A percentile compares a stretch with the other conserved stretches of the same genome.
Conservation (phyloP, 53 echinoderm and acorn worm species). For the Luidia sarsii region DNA sequence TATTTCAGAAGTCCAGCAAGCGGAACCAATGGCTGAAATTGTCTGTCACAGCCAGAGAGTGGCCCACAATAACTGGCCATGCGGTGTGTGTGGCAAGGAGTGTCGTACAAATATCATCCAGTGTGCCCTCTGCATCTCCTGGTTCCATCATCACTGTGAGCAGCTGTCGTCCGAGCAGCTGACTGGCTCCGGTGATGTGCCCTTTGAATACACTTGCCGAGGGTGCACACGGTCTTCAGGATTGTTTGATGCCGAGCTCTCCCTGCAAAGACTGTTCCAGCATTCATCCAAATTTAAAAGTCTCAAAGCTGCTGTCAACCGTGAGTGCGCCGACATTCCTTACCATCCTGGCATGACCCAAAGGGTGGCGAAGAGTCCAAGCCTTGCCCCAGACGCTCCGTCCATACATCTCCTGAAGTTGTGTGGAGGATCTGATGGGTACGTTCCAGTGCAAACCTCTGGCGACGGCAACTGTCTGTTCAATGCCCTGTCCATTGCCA, state of each 20-base stretch:
- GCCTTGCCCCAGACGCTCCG: background rate
- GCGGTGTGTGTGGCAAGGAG: slow-evolving; percentile 37
- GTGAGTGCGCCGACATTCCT: background rate
- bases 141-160: slow-evolving; percentile 49
- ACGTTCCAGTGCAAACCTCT: slow-evolving; percentile 3
- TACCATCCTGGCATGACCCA: background rate
- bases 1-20: no score
- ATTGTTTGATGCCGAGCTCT: background rate
- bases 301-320: background rate
- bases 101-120: slow-evolving; percentile 20
- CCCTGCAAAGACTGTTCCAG: slow-evolving; percentile 4
- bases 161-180: slow-evolving; percentile 20
- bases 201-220: slow-evolving; percentile 27
- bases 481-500: slow-evolving; percentile 45
- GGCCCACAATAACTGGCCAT: slow-evolving; percentile 52
- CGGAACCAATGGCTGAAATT: no score
- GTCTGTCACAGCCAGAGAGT: no score
- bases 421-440: background rate
- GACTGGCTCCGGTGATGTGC: background rate
- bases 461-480: slow-evolving; percentile 59
- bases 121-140: slow-evolving; percentile 40
- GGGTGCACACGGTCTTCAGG: slow-evolving; percentile 10
- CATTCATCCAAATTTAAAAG: background rate
- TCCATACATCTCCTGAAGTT: background rate
- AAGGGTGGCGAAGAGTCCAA: background rate